A percentile compares a stretch with the other conserved stretches of the same genome.
These are phyloP conservation scores for Eupithecia exiguata DNA, from an alignment of 2,888 invertebrate species.

Conservation along the genomic window DNA sequence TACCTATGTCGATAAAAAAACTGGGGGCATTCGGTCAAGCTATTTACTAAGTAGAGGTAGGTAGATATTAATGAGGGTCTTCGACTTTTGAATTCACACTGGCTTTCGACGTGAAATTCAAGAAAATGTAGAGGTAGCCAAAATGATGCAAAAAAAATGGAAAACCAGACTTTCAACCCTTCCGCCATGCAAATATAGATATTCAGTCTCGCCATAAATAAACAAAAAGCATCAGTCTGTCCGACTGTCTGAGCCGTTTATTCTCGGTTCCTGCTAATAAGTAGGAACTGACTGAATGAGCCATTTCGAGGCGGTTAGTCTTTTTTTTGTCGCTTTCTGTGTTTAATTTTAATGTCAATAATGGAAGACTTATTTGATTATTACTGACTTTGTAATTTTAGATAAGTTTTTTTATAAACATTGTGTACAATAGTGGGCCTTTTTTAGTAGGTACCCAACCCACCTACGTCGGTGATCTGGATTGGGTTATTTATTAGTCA, in stretches of 20 bases:
- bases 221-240: conserved; percentile 37
- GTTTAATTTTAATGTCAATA: background rate
- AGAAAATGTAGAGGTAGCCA: background rate
- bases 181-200: conserved; percentile 22
- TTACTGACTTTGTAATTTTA: too few relatives aligned
- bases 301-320: background rate
- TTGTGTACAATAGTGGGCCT: too few relatives aligned
- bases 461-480: too few relatives aligned
- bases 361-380: too few relatives aligned
- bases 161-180: conserved; percentile 2
- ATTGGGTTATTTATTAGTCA: too few relatives aligned
- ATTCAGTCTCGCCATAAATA: conserved; percentile 27
- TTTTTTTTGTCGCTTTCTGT: background rate
- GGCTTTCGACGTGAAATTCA: background rate
- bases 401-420: too few relatives aligned
- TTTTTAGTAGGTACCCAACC: too few relatives aligned
- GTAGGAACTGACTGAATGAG: conserved; percentile 8
- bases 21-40: background rate
- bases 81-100: too few relatives aligned
- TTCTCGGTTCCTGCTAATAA: conserved; percentile 29
- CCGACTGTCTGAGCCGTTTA: conserved; percentile 38
- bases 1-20: background rate
- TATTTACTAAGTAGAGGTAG: background rate
- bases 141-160: background rate
- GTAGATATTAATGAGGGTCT: too few relatives aligned